Evolutionary conservation across 2,797 vertebrate species (phyloP).

Genomic region (Atherinosoma microstoma): DNA sequence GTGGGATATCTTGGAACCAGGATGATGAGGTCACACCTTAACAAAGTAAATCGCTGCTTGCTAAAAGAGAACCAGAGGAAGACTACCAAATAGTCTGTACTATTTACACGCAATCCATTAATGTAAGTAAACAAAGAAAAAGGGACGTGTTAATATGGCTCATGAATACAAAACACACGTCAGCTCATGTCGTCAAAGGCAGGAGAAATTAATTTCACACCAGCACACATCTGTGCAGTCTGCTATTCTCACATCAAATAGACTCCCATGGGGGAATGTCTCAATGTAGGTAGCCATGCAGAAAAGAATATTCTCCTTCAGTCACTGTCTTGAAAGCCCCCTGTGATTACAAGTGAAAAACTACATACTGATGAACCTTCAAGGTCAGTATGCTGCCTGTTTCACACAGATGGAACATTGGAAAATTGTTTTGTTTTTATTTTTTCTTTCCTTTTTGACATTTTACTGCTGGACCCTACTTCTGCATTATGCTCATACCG

Average conservation of each 20-base stretch:
- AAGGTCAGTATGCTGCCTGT: slow-evolving; percentile 67
- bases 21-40: slow-evolving; percentile 94
- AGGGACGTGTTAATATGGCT: slow-evolving; percentile 37
- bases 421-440: slow-evolving; percentile 30
- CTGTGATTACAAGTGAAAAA: slow-evolving; percentile 65
- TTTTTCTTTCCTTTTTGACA: slow-evolving; percentile 22
- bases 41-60: slow-evolving; percentile 91
- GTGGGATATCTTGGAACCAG: slow-evolving; percentile 86
- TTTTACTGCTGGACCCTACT: slow-evolving; percentile 44
- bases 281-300: slow-evolving; percentile 78
- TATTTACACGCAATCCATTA: slow-evolving; percentile 67
- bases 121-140: slow-evolving; percentile 32
- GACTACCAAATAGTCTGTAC: slow-evolving; percentile 60
- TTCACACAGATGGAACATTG: slow-evolving; percentile 29
- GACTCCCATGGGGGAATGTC: slow-evolving; percentile 78
- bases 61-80: slow-evolving; percentile 82
- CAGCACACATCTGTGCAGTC: slow-evolving; percentile 52
- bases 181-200: slow-evolving; percentile 26
- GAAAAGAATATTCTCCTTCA: slow-evolving; percentile 70
- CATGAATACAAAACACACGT: slow-evolving; percentile 44
- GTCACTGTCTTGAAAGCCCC: slow-evolving; percentile 63
- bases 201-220: slow-evolving; percentile 52
- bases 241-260: slow-evolving; percentile 81
- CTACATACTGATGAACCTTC: slow-evolving; percentile 73
- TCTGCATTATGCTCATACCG: slow-evolving; percentile 22